A percentile compares a stretch with the other conserved stretches of the same genome.
phyloP scores from a whole-genome alignment of 2,113 vertebrate species.

The Alouatta palliata region DNA sequence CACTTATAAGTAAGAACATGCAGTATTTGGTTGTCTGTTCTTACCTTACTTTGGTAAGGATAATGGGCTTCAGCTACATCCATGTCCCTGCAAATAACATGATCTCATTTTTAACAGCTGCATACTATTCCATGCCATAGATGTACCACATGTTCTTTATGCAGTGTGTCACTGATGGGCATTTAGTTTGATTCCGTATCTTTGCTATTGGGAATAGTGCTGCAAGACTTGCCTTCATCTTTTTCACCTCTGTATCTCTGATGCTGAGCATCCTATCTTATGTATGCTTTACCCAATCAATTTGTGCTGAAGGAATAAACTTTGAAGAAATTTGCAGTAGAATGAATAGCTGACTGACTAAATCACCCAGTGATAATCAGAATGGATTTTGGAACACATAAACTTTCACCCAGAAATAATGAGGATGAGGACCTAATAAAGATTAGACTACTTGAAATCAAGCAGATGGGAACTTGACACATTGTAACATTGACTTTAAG shows the following conservation, averaged over 20 bases:
- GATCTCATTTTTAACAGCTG: no score
- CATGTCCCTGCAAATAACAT: no score
- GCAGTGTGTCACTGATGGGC: no score
- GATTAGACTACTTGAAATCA: background rate
- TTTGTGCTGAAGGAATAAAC: background rate
- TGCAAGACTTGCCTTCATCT: background rate
- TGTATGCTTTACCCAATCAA: background rate
- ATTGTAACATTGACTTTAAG: constrained; percentile 13
- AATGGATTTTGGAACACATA: background rate
- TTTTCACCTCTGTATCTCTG: background rate
- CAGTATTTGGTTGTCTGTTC: no score
- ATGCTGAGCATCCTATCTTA: background rate
- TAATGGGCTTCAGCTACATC: no score
- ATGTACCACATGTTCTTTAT: no score
- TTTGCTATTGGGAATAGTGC: no score
- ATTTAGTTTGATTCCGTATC: no score
- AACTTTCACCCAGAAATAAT: background rate
- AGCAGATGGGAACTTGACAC: background rate
- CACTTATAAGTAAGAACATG: no score
- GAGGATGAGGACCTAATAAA: background rate
- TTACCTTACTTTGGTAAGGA: no score
- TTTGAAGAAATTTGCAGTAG: background rate
- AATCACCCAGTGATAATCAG: background rate
- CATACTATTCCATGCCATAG: no score
- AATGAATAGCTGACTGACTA: background rate